Evolutionary conservation across 2,888 invertebrate species (phyloP), one percentile per base, ranked within the genome.

Genomic region (Disparrhopalites patrizii): DNA sequence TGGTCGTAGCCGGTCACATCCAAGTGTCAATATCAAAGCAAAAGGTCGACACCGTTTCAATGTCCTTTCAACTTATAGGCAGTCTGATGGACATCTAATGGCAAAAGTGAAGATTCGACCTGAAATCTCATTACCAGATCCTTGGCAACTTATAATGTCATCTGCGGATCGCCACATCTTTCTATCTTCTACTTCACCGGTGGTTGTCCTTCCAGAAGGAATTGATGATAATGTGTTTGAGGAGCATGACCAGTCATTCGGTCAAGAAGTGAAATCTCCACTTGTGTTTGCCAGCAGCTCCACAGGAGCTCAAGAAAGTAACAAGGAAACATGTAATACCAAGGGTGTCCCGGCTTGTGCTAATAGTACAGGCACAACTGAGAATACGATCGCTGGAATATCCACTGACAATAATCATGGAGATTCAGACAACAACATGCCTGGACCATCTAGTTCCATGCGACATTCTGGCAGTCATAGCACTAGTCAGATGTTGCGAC

Each of bases 1-100:
- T 10, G 28, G 13, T 1, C n/a, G 4, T 30, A 30, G 52, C 13
- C 20, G 47, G n/a, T 33, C n/a, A 23, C 47, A 56, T 20, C 43
- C 67, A 28, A 66, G 65, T 51, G 23, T 65, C 66, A 40, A 71
- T 5, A 55, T 88, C 18, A 87, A 87, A 79, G 90, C 90, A 0
- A 86, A 86, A 76, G 90, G 89, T 0, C 79, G 90, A 56, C 91
- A 91, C 77, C 81, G 91, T 67, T 91, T 91, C 78, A 81, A 83
- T 75, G 80, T 89, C 54, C 74, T 86, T 1, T 80, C 81, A 43
- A 79, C 79, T 5, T 77, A 78, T 66, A 73, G 80, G 31, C 79
- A 81, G 63, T 74, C 79, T 8, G 80, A 81, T 69, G 82, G 82
- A 79, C 81, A 76, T 72, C 70, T 73, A 33, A 80, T 82, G 74